These are phyloP conservation scores for Pogonocherus hispidulus DNA, from an alignment of 2,888 invertebrate species.

Conservation along the genomic window DNA sequence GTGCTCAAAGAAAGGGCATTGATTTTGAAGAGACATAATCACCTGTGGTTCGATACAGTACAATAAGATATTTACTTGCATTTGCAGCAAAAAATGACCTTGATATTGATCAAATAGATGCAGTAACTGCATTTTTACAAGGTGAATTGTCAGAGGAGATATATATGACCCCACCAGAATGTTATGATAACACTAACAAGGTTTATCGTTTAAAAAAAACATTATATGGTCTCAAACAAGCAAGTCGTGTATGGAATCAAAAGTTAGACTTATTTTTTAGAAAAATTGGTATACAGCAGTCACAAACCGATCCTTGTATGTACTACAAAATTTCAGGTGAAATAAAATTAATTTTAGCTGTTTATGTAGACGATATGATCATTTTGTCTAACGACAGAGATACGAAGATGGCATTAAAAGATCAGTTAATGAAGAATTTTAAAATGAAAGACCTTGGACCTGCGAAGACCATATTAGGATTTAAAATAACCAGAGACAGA, in stretches of 20 bases:
- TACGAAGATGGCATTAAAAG: neutral
- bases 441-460: conserved; percentile 19
- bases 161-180: conserved; percentile 47
- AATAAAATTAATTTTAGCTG: conserved; percentile 6
- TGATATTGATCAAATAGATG: too few relatives aligned
- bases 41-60: neutral
- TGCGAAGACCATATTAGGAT: neutral
- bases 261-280: conserved; percentile 23
- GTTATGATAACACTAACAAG: conserved; percentile 44
- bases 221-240: too few relatives aligned
- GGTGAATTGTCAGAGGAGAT: conserved; percentile 48
- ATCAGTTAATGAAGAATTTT: conserved; percentile 1
- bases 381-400: conserved; percentile 2
- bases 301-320: conserved; percentile 12
- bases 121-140: conserved; percentile 54
- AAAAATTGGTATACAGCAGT: conserved; percentile 1
- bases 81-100: conserved; percentile 46
- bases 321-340: conserved; percentile 2
- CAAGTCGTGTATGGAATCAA: conserved; percentile 28
- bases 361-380: conserved; percentile 27
- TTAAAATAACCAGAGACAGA: neutral
- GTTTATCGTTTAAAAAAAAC: too few relatives aligned
- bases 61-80: conserved; percentile 42
- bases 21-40: neutral
- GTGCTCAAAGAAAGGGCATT: neutral